Evolutionary conservation across 2,113 vertebrate genomes (phyloP), one percentile per base, ranked within the genome.

Genomic region (Hassar affinis): DNA sequence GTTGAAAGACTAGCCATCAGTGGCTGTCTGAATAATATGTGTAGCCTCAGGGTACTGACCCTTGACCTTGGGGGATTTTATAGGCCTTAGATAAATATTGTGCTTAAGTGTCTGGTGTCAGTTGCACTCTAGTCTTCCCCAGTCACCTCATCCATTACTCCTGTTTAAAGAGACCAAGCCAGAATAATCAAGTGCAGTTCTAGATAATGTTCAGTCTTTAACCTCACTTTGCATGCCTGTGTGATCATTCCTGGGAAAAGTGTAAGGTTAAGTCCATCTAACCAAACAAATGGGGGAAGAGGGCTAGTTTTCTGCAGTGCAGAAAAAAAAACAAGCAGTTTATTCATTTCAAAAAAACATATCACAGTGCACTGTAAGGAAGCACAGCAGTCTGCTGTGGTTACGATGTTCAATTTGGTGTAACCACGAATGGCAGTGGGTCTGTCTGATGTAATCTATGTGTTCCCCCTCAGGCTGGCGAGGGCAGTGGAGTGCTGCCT

Each of bases 381-480:
- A 76, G 72, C 27, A 51, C 18, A 76, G 18, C 18, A 8, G 47
- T 71, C 54, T 22, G 25, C 68, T 62, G 69, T 61, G 80, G 80
- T 61, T 72, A 30, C 33, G 6, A 45, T 54, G 51, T 81, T 57
- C 33, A 45, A 30, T 56, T 71, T 72, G 80, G 51, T 72, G 42
- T n/a, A 57, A 72, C 80, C 51, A 42, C 15, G n/a, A 59, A 45
- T 71, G 68, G 15, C 80, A 49, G 35, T 6, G 52, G 35, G 20
- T 18, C 51, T 56, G 51, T 45, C 33, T 74, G 6, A 74, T 74
- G 33, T 56, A 57, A 56, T 45, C 30, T 78, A 18, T 69, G 76
- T 47, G 25, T 54, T 42, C 38, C 54, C 49, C 66, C 59, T 87
- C 92, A 99, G 98, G 95, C 94, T 92, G 95, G 96, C 14, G 95